Evolutionary conservation across 2,113 vertebrate genomes (phyloP).

Genomic region (Ptychochromis oligacanthus): DNA sequence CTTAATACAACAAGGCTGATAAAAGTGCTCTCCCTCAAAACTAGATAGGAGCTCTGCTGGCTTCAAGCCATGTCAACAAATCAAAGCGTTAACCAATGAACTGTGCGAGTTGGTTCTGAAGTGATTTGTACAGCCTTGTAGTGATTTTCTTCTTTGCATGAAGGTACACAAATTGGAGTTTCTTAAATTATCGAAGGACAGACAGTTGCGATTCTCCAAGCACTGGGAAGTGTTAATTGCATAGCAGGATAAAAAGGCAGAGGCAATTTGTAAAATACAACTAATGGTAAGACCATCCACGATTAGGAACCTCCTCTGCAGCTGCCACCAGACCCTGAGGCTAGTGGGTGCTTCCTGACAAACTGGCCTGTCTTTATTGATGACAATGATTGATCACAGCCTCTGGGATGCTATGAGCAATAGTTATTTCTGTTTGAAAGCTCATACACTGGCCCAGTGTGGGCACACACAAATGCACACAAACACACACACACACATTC

Average conservation of each 20-base stretch:
- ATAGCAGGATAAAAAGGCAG: constrained; percentile 39
- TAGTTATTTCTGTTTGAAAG: constrained; percentile 79
- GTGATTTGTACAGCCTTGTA: background rate
- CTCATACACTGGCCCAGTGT: constrained; percentile 52
- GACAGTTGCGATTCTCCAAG: background rate
- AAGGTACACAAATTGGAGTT: constrained; percentile 1
- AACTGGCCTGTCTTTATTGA: constrained; percentile 74
- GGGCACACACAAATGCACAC: background rate
- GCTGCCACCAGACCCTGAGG: constrained; percentile 27
- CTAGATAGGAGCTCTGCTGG: background rate
- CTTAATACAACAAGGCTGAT: background rate
- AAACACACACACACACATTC: constrained; percentile 4
- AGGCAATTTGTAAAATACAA: constrained; percentile 15
- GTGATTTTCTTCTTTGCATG: background rate
- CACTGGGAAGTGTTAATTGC: constrained; percentile 14
- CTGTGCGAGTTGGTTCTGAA: constrained; percentile 20
- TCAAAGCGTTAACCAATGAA: constrained; percentile 23
- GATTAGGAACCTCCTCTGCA: constrained; percentile 34
- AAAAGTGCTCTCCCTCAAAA: background rate
- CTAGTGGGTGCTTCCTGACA: constrained; percentile 63
- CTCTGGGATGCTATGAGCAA: constrained; percentile 69
- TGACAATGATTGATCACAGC: constrained; percentile 74
- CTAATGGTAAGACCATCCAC: constrained; percentile 25
- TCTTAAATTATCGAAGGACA: constrained; percentile 6
- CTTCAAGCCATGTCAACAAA: constrained; percentile 30